These are phyloP conservation scores for Acanthis flammea DNA, from an alignment of 2,797 vertebrate genomes.

Conservation along the genomic window DNA sequence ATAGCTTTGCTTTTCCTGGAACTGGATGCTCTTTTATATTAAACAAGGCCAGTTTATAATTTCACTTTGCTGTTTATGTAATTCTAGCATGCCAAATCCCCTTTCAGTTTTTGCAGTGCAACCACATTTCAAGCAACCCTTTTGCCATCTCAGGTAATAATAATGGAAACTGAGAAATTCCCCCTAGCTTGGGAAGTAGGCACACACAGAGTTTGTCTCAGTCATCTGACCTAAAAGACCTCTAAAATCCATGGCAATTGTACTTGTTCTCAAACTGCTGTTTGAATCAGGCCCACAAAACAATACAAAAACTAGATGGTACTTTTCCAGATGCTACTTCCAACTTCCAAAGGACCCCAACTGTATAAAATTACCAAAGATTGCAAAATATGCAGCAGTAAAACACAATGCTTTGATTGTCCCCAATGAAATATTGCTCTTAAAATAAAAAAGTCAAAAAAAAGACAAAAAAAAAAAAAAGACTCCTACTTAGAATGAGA, in stretches of 20 bases:
- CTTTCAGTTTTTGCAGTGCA: neutral
- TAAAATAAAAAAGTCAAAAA: neutral
- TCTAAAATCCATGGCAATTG: neutral
- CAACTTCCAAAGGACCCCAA: neutral
- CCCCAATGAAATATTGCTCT: neutral
- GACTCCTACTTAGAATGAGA: neutral
- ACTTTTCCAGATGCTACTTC: neutral
- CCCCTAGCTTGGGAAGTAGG: neutral
- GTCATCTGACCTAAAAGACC: neutral
- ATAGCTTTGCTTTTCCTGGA: constrained; percentile 37
- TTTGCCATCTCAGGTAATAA: neutral
- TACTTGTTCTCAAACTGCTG: neutral
- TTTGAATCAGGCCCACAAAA: neutral
- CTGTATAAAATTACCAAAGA: neutral
- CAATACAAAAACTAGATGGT: neutral
- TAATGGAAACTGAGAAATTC: neutral
- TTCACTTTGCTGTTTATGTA: neutral
- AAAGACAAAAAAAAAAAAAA: neutral
- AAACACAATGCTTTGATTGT: neutral
- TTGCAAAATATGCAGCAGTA: neutral
- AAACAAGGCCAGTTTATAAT: constrained; percentile 14
- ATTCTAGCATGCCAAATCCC: neutral
- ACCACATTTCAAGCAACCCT: neutral
- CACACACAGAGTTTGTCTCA: neutral
- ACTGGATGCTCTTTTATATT: neutral